These are phyloP conservation scores for Drosophila neocordata DNA, from an alignment of 1,140 invertebrate species.

Conservation along the genomic window DNA sequence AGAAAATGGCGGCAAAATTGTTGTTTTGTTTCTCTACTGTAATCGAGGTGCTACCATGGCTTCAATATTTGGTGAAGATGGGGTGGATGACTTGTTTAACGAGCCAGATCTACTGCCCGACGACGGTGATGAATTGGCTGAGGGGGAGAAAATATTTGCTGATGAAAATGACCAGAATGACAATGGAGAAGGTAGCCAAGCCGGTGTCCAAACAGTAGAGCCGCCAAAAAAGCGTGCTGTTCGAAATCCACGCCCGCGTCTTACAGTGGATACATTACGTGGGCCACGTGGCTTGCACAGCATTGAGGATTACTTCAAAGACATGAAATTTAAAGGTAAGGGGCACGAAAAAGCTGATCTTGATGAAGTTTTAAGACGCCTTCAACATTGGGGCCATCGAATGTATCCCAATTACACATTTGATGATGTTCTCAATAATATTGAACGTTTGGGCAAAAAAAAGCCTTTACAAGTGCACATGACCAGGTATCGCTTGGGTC, in stretches of 20 bases:
- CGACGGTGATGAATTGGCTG: conserved; percentile 55
- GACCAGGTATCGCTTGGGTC: conserved; percentile 86
- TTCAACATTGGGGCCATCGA: conserved; percentile 96
- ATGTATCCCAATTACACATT: conserved; percentile 94
- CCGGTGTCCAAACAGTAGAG: conserved; percentile 66
- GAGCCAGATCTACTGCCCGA: conserved; percentile 68
- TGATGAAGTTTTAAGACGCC: conserved; percentile 89
- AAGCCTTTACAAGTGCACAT: conserved; percentile 86
- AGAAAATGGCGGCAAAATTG: conserved; percentile 74
- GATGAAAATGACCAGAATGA: conserved; percentile 52
- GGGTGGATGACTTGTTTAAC: conserved; percentile 74
- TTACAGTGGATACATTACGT: conserved; percentile 88
- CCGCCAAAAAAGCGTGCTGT: conserved; percentile 84
- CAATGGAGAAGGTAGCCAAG: conserved; percentile 30
- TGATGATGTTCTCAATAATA: conserved; percentile 91
- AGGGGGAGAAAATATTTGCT: conserved; percentile 67
- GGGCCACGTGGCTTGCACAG: conserved; percentile 91
- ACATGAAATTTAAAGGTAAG: conserved; percentile 92
- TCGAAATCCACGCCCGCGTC: conserved; percentile 87
- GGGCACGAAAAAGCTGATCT: conserved; percentile 93
- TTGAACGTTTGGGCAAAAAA: conserved; percentile 91
- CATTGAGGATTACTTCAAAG: conserved; percentile 90
- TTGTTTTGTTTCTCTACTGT: conserved; percentile 22
- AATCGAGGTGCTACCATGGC: conserved; percentile 50
- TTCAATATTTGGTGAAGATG: conserved; percentile 77